These are phyloP conservation scores for Bucorvus abyssinicus DNA, from an alignment of 2,797 vertebrate genomes.

Conservation along the genomic window DNA sequence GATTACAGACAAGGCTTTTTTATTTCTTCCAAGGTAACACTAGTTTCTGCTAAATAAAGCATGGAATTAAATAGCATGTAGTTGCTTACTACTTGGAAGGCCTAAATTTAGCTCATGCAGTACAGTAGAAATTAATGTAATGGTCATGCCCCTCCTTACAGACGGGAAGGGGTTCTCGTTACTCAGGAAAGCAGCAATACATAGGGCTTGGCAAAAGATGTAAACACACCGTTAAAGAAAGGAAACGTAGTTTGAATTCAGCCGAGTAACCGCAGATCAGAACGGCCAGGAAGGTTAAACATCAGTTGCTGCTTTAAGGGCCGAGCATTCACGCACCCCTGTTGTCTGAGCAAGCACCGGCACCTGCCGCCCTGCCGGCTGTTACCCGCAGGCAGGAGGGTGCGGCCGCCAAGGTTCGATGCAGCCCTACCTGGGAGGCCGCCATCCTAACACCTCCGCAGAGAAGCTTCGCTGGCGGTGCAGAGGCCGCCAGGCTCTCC, in stretches of 20 bases:
- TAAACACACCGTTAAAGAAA: accelerated
- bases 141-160: accelerated
- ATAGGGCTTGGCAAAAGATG: accelerated
- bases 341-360: accelerated
- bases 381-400: not conserved
- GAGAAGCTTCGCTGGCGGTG: too few species aligned
- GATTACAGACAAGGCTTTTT: not conserved
- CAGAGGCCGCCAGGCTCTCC: not conserved
- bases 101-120: not conserved
- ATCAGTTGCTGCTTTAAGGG: accelerated
- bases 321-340: accelerated
- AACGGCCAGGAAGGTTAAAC: accelerated
- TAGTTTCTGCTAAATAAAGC: not conserved
- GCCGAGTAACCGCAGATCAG: accelerated
- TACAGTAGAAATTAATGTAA: not conserved
- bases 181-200: not conserved
- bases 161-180: not conserved
- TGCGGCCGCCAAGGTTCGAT: accelerated
- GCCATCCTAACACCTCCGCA: accelerated
- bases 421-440: not conserved
- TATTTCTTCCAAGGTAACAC: not conserved
- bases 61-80: not conserved
- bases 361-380: accelerated
- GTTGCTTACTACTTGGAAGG: not conserved
- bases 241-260: accelerated